Conservation (phyloP, 2,888 invertebrate genomes). For the Lithophane ornitopus region DNA sequence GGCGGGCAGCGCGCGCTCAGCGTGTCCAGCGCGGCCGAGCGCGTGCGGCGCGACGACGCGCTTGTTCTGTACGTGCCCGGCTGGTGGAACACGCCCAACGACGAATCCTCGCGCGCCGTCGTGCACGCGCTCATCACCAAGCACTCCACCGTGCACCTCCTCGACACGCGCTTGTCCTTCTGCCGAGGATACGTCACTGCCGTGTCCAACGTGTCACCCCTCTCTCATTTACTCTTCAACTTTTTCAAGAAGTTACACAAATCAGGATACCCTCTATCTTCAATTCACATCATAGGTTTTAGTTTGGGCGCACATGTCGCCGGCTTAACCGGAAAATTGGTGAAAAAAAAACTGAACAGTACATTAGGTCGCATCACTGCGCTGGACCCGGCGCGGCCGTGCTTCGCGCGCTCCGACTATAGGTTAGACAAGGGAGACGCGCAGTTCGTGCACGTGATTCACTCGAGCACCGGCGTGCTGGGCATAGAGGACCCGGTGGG, state of each 20-base stretch:
- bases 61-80: conserved; percentile 84
- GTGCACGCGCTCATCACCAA: conserved; percentile 77
- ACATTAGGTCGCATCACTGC: conserved; percentile 81
- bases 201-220: conserved; percentile 78
- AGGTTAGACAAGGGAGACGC: conserved; percentile 79
- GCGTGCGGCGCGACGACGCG: conserved; percentile 48
- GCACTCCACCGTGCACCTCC: conserved; percentile 75
- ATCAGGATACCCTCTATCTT: conserved; percentile 80
- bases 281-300: conserved; percentile 91
- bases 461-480: conserved; percentile 83
- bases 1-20: conserved; percentile 68
- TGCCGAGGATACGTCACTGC: conserved; percentile 82
- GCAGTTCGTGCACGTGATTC: conserved; percentile 83
- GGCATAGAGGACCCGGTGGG: conserved; percentile 82
- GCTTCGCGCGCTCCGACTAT: conserved; percentile 76
- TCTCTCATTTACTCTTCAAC: conserved; percentile 76
- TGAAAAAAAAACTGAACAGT: conserved; percentile 71
- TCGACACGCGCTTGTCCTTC: conserved; percentile 82
- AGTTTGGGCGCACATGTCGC: conserved; percentile 92
- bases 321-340: conserved; percentile 84
- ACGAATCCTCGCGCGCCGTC: conserved; percentile 80
- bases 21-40: conserved; percentile 70
- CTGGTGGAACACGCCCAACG: conserved; percentile 85
- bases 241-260: conserved; percentile 75
- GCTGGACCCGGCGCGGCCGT: conserved; percentile 85